Evolutionary conservation across 2,888 invertebrate species (phyloP).

Genomic region (Erebia aethiops): DNA sequence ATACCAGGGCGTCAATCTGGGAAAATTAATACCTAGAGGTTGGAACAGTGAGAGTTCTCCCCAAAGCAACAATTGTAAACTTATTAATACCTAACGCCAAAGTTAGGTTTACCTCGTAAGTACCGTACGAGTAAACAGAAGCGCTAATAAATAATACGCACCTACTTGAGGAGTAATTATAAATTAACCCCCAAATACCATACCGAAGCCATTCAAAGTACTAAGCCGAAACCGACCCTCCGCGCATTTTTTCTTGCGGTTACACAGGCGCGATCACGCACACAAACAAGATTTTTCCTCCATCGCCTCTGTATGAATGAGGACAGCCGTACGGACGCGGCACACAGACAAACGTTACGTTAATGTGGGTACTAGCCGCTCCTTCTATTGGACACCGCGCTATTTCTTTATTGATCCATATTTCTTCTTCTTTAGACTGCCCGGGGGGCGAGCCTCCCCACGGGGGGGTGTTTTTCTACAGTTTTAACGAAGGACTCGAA

Average conservation of each 20-base stretch:
- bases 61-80: no score
- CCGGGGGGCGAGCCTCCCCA: constrained; percentile 49
- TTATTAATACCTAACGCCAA: not conserved
- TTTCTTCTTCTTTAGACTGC: constrained; percentile 82
- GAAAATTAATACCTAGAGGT: no score
- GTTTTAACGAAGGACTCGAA: constrained; percentile 79
- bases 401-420: constrained; percentile 84
- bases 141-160: not conserved
- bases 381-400: constrained; percentile 80
- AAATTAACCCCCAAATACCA: constrained; percentile 17
- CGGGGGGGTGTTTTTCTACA: constrained; percentile 77
- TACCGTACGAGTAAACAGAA: not conserved
- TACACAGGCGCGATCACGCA: constrained; percentile 44
- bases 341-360: constrained; percentile 38
- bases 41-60: no score
- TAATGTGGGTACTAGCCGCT: constrained; percentile 74
- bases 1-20: no score
- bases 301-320: constrained; percentile 47
- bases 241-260: constrained; percentile 49
- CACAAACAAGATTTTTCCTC: constrained; percentile 53
- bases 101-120: not conserved
- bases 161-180: constrained; percentile 9
- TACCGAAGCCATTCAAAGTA: constrained; percentile 31
- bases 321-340: constrained; percentile 49
- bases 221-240: constrained; percentile 32